Base-by-base conservation (phyloP, 1,140 invertebrate species). In the Luehdorfia chinensis region DNA sequence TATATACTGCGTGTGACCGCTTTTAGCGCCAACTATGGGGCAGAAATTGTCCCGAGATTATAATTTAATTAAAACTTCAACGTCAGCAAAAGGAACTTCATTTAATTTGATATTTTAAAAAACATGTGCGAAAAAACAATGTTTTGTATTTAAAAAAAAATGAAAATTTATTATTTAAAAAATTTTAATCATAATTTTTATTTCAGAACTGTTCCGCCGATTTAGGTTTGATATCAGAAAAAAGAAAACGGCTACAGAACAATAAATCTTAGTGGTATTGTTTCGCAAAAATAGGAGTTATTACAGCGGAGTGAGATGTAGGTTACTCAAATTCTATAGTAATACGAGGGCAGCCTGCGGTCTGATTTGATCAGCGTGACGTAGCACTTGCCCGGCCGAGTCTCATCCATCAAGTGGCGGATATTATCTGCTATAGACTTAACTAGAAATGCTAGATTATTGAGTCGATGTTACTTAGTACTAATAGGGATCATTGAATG, bases 301-400 rank as follows among this genome's bases (percentile, higher is more conserved):
- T 37, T 37, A 37, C 34, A 37, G 21, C 34, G 16, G 33, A 36
- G 33, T 36, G 34, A 37, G 34, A 37, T 36, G 33, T 36, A 36
- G 33, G 33, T 36, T 36, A 11, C 34, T 37, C 21, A 33, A 13
- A 37, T 21, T 37, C 15, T 37, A 23, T 37, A 19, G 34, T 37
- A 16, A 3, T 21, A 9, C 11, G 34, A 9, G 34, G 34, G 34
- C 34, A 16, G 34, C 5, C 34, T 37, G 34, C 34, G 34, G 43
- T 50, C 31, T 50, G 39, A 50, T 50, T 47, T 48, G 50, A 44
- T 51, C 50, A 39, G 25, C 44, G 37, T 51, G 50, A 46, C 43
- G 43, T 23, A 36, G 43, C 50, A 30, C 28, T 50, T 16, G 16
- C 33, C 37, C 21, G 36, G 27, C 43, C 44, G 23, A 19, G 18